phyloP scores from a whole-genome alignment of 1,140 invertebrate genomes.

The Armadillidium nasatum region DNA sequence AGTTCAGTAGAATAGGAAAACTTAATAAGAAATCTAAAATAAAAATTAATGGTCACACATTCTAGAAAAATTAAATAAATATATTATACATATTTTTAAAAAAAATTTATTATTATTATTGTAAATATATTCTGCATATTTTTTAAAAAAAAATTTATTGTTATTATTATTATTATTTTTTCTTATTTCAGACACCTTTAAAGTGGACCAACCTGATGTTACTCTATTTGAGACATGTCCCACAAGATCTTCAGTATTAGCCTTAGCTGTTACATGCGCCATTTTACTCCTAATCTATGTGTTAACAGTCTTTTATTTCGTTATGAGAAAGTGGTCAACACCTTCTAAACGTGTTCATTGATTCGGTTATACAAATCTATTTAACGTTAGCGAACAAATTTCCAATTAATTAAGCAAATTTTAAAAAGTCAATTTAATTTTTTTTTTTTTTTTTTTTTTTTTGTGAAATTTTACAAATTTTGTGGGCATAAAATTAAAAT shows the following conservation, averaged over 20 bases:
- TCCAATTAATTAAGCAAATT: neutral
- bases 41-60: too few species aligned
- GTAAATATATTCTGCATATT: too few species aligned
- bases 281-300: conserved; percentile 83
- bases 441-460: neutral
- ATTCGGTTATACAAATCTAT: neutral
- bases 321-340: conserved; percentile 82
- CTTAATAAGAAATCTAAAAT: neutral
- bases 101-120: too few species aligned
- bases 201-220: conserved; percentile 35
- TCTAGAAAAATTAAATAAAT: too few species aligned
- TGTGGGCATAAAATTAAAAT: neutral
- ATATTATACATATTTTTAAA: too few species aligned
- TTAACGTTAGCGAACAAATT: neutral
- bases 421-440: neutral
- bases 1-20: neutral
- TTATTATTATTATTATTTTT: neutral
- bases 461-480: neutral
- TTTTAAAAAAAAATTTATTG: too few species aligned
- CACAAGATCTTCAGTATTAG: conserved; percentile 80
- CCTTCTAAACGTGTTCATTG: conserved; percentile 59
- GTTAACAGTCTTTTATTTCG: conserved; percentile 80
- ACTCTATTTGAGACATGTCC: conserved; percentile 58
- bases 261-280: conserved; percentile 80
- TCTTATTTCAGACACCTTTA: conserved; percentile 28